These are phyloP conservation scores for Myodes glareolus DNA, from an alignment of 2,113 vertebrate genomes.

Conservation along the genomic window DNA sequence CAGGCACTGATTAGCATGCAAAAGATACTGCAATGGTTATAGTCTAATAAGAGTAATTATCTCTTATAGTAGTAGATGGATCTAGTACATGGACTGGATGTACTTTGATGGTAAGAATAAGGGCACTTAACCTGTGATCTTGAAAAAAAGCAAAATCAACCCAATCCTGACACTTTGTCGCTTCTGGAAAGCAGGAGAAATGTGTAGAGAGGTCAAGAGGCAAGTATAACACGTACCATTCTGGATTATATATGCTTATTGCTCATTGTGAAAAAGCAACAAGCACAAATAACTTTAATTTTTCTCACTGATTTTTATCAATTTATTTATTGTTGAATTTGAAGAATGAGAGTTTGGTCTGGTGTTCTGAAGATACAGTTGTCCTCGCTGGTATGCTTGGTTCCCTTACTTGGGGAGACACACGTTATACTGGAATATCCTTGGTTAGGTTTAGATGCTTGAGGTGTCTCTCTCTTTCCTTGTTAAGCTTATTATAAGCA, in stretches of 20 bases:
- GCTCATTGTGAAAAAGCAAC: neutral
- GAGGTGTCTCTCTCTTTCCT: neutral
- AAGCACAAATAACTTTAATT: slow-evolving; percentile 28
- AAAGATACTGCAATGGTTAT: slow-evolving; percentile 39
- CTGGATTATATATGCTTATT: slow-evolving; percentile 22
- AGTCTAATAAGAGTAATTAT: slow-evolving; percentile 53
- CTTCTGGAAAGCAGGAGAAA: neutral
- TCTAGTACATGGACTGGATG: neutral
- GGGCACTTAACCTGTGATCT: neutral
- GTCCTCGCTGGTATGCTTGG: neutral
- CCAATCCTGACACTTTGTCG: neutral
- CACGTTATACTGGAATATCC: neutral
- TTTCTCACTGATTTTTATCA: neutral
- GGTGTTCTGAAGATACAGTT: neutral
- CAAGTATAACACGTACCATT: neutral
- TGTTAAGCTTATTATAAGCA: neutral
- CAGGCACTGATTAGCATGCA: neutral
- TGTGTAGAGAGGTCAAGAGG: neutral
- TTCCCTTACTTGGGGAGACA: neutral
- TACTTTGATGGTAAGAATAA: slow-evolving; percentile 20
- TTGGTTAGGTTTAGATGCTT: neutral
- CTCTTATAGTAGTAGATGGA: neutral
- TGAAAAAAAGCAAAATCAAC: neutral
- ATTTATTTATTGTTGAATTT: slow-evolving; percentile 1
- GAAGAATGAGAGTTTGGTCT: neutral